A percentile compares a stretch with the other conserved stretches of the same genome.
These are phyloP conservation scores for Apeira syringaria DNA, from an alignment of 2,888 invertebrate genomes.

Conservation along the genomic window DNA sequence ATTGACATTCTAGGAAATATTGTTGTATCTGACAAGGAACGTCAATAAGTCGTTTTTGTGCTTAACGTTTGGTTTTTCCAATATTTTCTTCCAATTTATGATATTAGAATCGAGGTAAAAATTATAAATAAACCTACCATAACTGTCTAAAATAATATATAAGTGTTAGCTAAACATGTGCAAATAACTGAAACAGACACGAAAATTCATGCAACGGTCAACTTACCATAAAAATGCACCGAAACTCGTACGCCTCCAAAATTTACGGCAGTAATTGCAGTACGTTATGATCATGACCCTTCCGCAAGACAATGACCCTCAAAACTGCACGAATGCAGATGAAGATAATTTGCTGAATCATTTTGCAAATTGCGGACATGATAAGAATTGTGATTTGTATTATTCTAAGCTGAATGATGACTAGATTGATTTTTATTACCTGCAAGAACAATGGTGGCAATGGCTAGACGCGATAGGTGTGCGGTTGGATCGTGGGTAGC, in stretches of 20 bases:
- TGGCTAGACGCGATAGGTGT: constrained; percentile 13
- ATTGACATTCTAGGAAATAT: too few relatives aligned
- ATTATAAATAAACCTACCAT: too few relatives aligned
- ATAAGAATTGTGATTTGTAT: constrained; percentile 9
- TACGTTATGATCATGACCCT: constrained; percentile 16
- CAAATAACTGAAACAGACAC: too few relatives aligned
- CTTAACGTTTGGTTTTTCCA: too few relatives aligned
- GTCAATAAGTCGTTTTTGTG: too few relatives aligned
- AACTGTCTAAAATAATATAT: too few relatives aligned
- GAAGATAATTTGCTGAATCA: constrained; percentile 4
- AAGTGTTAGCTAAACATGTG: too few relatives aligned
- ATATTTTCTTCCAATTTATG: too few relatives aligned
- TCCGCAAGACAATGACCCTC: constrained; percentile 20
- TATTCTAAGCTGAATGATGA: background rate
- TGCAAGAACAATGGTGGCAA: constrained; percentile 39
- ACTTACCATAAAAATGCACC: constrained; percentile 19
- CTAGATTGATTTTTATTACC: constrained; percentile 15
- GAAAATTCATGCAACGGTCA: constrained; percentile 1
- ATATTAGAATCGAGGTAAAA: too few relatives aligned
- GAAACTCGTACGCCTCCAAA: constrained; percentile 8
- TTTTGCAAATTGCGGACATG: constrained; percentile 5
- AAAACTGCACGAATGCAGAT: constrained; percentile 10
- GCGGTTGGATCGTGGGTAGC: constrained; percentile 41
- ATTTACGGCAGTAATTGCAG: constrained; percentile 15
- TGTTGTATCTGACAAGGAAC: background rate